A percentile compares a stretch with the other conserved stretches of the same genome.
These are phyloP conservation scores for Hydrophis major DNA, from an alignment of 2,797 vertebrate genomes.

Conservation along the genomic window DNA sequence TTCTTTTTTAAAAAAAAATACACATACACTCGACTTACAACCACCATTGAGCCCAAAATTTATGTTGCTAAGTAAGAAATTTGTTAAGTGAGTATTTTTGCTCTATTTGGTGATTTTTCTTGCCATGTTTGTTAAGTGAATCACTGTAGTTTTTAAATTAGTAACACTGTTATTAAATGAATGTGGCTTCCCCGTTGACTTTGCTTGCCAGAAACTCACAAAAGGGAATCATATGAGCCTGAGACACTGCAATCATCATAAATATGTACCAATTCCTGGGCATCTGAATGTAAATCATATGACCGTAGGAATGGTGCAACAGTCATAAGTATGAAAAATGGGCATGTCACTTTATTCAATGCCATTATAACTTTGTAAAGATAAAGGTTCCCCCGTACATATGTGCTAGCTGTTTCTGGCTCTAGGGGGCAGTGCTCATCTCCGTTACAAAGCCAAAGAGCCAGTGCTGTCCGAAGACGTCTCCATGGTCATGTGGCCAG, in stretches of 20 bases:
- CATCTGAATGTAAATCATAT: not conserved
- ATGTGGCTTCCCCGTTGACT: not conserved
- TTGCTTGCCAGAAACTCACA: not conserved
- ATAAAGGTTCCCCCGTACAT: too few relatives aligned
- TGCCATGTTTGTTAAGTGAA: not conserved
- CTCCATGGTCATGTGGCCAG: too few relatives aligned
- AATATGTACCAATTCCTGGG: not conserved
- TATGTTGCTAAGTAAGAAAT: not conserved
- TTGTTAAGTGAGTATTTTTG: not conserved
- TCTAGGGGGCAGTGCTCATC: too few relatives aligned
- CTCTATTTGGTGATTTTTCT: not conserved
- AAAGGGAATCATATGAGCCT: not conserved
- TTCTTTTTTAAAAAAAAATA: not conserved
- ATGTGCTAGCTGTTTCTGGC: too few relatives aligned
- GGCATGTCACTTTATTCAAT: not conserved
- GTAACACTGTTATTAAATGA: not conserved
- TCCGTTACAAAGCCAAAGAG: too few relatives aligned
- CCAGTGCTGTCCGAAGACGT: too few relatives aligned
- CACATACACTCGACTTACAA: not conserved
- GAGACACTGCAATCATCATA: not conserved
- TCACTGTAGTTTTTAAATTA: not conserved
- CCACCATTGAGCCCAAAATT: not conserved
- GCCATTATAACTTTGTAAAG: not conserved
- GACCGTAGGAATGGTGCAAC: not conserved
- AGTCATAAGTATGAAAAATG: not conserved